These are phyloP conservation scores for Orius insidiosus DNA, from an alignment of 1,140 invertebrate species.

Conservation along the genomic window DNA sequence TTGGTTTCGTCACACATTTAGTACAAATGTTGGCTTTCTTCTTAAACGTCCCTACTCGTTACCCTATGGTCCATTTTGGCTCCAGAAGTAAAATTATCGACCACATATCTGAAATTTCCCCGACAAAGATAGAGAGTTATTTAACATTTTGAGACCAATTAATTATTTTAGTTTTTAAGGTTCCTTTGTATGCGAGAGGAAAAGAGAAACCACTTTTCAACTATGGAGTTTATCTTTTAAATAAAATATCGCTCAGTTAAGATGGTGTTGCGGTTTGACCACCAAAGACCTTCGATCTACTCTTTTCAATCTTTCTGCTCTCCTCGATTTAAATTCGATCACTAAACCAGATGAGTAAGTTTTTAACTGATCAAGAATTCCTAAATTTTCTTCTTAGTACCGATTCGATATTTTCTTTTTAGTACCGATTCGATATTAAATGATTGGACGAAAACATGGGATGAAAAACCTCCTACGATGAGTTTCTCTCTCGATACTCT, in stretches of 20 bases:
- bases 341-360: slow-evolving; percentile 7
- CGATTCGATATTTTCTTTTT: too few species aligned
- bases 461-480: too few species aligned
- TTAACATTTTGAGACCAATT: neutral
- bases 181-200: slow-evolving; percentile 58
- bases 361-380: too few species aligned
- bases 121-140: slow-evolving; percentile 59
- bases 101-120: slow-evolving; percentile 49
- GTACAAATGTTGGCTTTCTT: slow-evolving; percentile 62
- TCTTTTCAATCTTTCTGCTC: slow-evolving; percentile 46
- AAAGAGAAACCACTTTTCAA: slow-evolving; percentile 56
- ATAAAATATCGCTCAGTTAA: slow-evolving; percentile 73
- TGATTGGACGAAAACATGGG: too few species aligned
- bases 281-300: slow-evolving; percentile 54
- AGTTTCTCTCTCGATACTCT: too few species aligned
- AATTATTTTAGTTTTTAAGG: slow-evolving; percentile 28
- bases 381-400: too few species aligned
- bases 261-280: slow-evolving; percentile 50
- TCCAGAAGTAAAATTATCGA: slow-evolving; percentile 61
- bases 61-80: slow-evolving; percentile 56
- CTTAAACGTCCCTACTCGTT: slow-evolving; percentile 61
- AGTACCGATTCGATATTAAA: too few species aligned
- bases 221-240: slow-evolving; percentile 72
- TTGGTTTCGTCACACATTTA: slow-evolving; percentile 66
- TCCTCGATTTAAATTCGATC: slow-evolving; percentile 32